Conservation (phyloP, 2,113 vertebrate genomes). For the Zosterops pallidus region DNA sequence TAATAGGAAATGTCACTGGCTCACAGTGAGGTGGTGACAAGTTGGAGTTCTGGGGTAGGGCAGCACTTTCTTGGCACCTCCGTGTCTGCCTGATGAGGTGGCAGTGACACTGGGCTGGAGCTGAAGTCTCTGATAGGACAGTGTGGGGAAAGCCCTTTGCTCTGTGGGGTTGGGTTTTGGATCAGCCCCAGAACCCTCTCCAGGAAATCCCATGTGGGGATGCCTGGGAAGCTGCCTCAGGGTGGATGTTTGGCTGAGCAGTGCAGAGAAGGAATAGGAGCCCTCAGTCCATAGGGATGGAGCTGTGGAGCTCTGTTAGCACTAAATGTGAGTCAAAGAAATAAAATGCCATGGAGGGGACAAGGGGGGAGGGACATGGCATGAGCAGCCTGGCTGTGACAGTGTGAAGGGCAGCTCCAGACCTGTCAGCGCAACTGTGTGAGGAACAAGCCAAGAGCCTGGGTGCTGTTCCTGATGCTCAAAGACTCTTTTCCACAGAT, state of each 20-base stretch:
- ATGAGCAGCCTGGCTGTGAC: conserved; percentile 38
- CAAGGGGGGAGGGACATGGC: conserved; percentile 11
- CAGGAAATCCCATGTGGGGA: background rate
- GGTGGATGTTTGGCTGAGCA: background rate
- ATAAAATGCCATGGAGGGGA: conserved; percentile 4
- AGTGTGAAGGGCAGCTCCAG: conserved; percentile 49
- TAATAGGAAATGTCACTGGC: background rate
- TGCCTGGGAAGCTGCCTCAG: background rate
- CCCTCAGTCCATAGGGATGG: background rate
- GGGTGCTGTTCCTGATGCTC: conserved; percentile 40
- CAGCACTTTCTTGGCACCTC: background rate
- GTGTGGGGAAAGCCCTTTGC: background rate
- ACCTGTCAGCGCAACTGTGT: conserved; percentile 40
- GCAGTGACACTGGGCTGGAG: background rate
- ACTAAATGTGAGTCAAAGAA: background rate
- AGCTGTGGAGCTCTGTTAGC: conserved; percentile 13
- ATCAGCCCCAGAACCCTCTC: background rate
- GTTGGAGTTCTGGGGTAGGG: background rate
- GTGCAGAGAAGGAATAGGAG: background rate
- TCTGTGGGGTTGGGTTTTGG: background rate
- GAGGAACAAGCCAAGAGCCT: conserved; percentile 46
- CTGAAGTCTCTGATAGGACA: background rate
- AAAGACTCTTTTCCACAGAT: conserved; percentile 35
- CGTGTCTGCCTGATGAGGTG: background rate
- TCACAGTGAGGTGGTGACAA: background rate